These are phyloP conservation scores for Pantherophis alleghaniensis DNA, from an alignment of 2,797 vertebrate species.

Conservation along the genomic window DNA sequence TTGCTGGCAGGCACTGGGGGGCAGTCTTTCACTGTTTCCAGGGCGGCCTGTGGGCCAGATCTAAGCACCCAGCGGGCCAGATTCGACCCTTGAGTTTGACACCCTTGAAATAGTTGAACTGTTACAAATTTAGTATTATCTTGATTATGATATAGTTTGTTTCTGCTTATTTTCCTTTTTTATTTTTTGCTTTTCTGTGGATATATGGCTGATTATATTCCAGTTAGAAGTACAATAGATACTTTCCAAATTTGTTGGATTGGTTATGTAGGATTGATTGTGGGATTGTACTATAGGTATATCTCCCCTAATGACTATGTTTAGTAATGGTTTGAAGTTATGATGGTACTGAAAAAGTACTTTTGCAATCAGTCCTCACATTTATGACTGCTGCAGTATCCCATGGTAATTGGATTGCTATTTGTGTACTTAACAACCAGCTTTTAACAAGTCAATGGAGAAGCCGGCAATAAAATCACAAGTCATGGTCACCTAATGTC, in stretches of 20 bases:
- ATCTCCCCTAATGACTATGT: background rate
- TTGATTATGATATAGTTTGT: background rate
- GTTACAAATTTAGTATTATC: background rate
- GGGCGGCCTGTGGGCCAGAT: background rate
- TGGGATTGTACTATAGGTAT: background rate
- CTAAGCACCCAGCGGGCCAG: too few relatives aligned
- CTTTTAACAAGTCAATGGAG: background rate
- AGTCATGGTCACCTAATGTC: background rate
- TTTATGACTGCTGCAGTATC: background rate
- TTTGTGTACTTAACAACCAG: background rate
- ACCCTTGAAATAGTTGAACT: background rate
- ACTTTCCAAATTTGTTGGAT: background rate
- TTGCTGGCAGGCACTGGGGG: background rate
- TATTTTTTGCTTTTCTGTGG: background rate
- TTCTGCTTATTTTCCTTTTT: background rate
- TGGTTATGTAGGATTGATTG: background rate
- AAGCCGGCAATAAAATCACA: background rate
- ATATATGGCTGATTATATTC: background rate
- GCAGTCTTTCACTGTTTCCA: background rate
- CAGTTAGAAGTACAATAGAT: background rate
- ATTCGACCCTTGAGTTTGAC: too few relatives aligned
- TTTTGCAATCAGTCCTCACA: background rate
- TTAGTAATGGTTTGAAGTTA: background rate
- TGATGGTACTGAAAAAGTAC: background rate
- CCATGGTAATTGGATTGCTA: background rate